Evolutionary conservation across 2,113 vertebrate genomes (phyloP).

Genomic region (Echinops telfairi): DNA sequence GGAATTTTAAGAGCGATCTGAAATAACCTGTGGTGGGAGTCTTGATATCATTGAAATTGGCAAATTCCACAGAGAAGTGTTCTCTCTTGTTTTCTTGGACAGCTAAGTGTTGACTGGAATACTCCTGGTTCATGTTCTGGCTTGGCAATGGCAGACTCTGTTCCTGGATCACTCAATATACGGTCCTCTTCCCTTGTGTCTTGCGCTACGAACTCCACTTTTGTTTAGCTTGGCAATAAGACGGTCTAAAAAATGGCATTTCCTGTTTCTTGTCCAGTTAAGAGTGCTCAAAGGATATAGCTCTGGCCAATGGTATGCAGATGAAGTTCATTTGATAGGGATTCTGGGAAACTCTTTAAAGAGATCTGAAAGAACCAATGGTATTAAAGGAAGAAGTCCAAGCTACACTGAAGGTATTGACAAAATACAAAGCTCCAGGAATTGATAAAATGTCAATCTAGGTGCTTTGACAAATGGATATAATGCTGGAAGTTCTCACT

Average conservation of each 20-base stretch:
- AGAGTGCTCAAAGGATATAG: not conserved
- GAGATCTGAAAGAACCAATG: not conserved
- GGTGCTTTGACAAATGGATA: not conserved
- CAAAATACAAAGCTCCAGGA: not conserved
- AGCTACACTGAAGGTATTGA: not conserved
- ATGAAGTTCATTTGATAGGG: not conserved
- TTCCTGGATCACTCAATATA: not conserved
- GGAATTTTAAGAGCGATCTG: not conserved
- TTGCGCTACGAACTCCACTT: not conserved
- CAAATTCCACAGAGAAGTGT: not conserved
- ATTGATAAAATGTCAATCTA: not conserved
- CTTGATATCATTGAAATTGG: not conserved
- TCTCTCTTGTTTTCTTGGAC: not conserved
- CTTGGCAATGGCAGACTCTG: not conserved
- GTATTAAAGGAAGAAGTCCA: not conserved
- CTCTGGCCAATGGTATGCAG: no score
- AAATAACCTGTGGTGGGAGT: not conserved
- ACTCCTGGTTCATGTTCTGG: not conserved
- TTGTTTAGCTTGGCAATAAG: constrained; percentile 6
- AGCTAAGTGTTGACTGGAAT: not conserved
- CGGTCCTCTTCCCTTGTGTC: not conserved
- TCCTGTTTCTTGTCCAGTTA: not conserved
- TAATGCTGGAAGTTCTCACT: not conserved
- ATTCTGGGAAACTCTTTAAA: not conserved
- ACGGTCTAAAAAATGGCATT: not conserved